phyloP scores from a whole-genome alignment of 2,888 invertebrate species.

The Apamea anceps region DNA sequence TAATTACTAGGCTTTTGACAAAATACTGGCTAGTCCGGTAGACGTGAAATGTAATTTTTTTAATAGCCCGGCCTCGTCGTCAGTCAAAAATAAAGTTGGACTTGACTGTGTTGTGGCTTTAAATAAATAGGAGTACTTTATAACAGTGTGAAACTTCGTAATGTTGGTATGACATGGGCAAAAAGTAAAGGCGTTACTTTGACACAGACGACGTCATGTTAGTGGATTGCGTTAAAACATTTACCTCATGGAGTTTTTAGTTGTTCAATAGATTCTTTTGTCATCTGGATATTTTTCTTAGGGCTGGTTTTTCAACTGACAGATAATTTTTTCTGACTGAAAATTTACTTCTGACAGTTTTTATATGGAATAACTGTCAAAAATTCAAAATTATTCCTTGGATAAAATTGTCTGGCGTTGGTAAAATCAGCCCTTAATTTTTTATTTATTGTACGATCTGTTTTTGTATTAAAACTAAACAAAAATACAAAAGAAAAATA shows the following conservation, averaged over 20 bases:
- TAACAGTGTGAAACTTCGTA: background rate
- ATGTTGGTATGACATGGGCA: background rate
- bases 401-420: too few relatives aligned
- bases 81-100: background rate
- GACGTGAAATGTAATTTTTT: slow-evolving; percentile 18
- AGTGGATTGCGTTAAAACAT: too few relatives aligned
- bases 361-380: too few relatives aligned
- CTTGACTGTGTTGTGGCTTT: background rate
- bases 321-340: too few relatives aligned
- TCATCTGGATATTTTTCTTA: background rate
- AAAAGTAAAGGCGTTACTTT: background rate
- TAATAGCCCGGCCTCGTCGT: background rate
- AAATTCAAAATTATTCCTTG: too few relatives aligned
- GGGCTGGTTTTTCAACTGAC: too few relatives aligned
- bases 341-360: too few relatives aligned
- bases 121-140: slow-evolving; percentile 4
- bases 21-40: slow-evolving; percentile 9
- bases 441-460: background rate
- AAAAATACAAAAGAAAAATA: slow-evolving; percentile 7
- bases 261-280: background rate
- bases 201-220: too few relatives aligned
- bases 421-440: too few relatives aligned
- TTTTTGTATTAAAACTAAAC: background rate
- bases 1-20: slow-evolving; percentile 48
- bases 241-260: background rate